These are phyloP conservation scores for Andinoacara biseriatus DNA, from an alignment of 2,113 vertebrate genomes.

Conservation along the genomic window DNA sequence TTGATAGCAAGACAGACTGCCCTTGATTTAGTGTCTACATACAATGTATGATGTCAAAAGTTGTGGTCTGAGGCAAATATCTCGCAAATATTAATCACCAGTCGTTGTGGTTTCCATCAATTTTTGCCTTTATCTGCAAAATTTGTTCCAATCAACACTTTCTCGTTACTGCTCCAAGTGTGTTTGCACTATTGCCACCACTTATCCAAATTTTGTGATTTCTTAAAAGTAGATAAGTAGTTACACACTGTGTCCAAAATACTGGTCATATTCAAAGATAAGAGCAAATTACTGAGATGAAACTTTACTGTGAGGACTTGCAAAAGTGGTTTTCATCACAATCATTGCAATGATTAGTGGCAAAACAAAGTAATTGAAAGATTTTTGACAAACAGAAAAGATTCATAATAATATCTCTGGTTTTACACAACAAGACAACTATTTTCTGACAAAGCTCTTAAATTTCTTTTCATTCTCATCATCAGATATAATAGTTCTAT, in stretches of 20 bases:
- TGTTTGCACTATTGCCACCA: background rate
- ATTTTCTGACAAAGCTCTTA: background rate
- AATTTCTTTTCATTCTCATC: background rate
- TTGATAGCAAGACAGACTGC: background rate
- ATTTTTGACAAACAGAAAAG: background rate
- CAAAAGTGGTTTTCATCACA: background rate
- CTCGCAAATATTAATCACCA: background rate
- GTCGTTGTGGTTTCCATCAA: background rate
- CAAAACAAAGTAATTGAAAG: background rate
- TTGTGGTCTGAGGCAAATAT: background rate
- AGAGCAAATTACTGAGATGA: background rate
- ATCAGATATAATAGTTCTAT: background rate
- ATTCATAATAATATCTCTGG: background rate
- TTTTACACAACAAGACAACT: no score
- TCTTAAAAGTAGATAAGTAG: background rate
- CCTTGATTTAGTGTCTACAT: background rate
- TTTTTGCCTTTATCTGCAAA: background rate
- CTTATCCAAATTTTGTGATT: background rate
- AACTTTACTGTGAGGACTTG: background rate
- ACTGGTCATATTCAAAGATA: background rate
- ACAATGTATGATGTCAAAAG: background rate
- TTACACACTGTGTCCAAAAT: background rate
- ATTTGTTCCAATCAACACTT: no score
- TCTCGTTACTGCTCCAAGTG: background rate
- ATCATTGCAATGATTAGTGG: background rate